Evolutionary conservation across 2,888 invertebrate species (phyloP).

Genomic region (Phaedon cochleariae): DNA sequence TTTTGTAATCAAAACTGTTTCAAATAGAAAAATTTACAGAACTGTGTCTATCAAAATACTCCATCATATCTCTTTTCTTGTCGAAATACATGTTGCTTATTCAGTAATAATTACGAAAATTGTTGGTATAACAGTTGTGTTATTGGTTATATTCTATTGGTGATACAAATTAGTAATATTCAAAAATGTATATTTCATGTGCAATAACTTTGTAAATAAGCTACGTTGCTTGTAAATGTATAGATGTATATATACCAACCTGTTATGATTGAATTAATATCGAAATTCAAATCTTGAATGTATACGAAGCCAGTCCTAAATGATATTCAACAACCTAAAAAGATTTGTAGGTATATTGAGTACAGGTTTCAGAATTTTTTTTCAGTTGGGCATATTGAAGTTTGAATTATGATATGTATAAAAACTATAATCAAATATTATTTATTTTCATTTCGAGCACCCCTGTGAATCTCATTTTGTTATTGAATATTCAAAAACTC

Average conservation of each 20-base stretch:
- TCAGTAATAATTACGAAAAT: slow-evolving; percentile 30
- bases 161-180: slow-evolving; percentile 40
- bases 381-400: background rate
- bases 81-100: slow-evolving; percentile 42
- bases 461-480: slow-evolving; percentile 58
- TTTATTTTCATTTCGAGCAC: slow-evolving; percentile 39
- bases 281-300: slow-evolving; percentile 51
- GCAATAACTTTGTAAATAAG: slow-evolving; percentile 63
- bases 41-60: slow-evolving; percentile 29
- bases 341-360: slow-evolving; percentile 1
- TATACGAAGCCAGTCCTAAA: slow-evolving; percentile 54
- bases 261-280: slow-evolving; percentile 37
- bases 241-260: slow-evolving; percentile 58
- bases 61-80: slow-evolving; percentile 34
- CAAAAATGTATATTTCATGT: slow-evolving; percentile 60
- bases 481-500: slow-evolving; percentile 59
- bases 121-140: slow-evolving; percentile 40
- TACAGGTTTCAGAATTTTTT: background rate
- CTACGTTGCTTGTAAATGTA: slow-evolving; percentile 60
- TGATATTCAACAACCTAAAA: slow-evolving; percentile 12
- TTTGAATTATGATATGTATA: slow-evolving; percentile 6
- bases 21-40: slow-evolving; percentile 8
- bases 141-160: slow-evolving; percentile 39
- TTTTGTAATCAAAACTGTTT: slow-evolving; percentile 44
- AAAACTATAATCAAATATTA: slow-evolving; percentile 8